Conservation (phyloP, 1,140 invertebrate genomes). For the Cotesia glomerata region DNA sequence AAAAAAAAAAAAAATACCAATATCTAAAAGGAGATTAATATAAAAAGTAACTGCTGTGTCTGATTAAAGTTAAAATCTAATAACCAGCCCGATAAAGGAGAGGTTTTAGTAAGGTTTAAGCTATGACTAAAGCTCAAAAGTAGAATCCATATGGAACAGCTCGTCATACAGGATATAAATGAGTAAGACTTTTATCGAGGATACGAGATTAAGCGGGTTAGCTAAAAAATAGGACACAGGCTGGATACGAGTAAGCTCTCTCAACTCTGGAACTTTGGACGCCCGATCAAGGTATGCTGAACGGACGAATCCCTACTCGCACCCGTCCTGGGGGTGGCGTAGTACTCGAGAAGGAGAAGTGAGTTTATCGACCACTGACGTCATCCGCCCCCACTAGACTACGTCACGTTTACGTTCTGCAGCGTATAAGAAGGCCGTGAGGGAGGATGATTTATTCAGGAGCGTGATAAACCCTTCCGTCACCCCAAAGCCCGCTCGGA, state of each 20-base stretch:
- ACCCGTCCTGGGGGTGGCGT: slow-evolving; percentile 36
- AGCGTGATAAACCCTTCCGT: neutral
- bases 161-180: neutral
- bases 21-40: too few species aligned
- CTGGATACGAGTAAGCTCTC: neutral
- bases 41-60: too few species aligned
- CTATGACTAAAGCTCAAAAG: neutral
- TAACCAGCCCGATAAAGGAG: too few species aligned
- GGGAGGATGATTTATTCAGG: slow-evolving; percentile 19
- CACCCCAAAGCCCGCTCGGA: neutral
- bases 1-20: too few species aligned
- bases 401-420: slow-evolving; percentile 46
- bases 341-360: slow-evolving; percentile 46
- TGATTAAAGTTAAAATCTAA: too few species aligned
- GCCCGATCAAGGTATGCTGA: neutral
- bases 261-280: neutral
- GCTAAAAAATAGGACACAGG: neutral
- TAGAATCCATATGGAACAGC: neutral
- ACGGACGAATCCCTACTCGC: slow-evolving; percentile 7
- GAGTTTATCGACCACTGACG: slow-evolving; percentile 55
- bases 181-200: slow-evolving; percentile 8
- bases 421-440: slow-evolving; percentile 22
- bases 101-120: neutral
- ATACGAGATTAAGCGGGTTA: slow-evolving; percentile 13
- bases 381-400: slow-evolving; percentile 40